These are phyloP conservation scores for Proterorhinus semilunaris DNA, from an alignment of 2,113 vertebrate genomes.

Conservation along the genomic window DNA sequence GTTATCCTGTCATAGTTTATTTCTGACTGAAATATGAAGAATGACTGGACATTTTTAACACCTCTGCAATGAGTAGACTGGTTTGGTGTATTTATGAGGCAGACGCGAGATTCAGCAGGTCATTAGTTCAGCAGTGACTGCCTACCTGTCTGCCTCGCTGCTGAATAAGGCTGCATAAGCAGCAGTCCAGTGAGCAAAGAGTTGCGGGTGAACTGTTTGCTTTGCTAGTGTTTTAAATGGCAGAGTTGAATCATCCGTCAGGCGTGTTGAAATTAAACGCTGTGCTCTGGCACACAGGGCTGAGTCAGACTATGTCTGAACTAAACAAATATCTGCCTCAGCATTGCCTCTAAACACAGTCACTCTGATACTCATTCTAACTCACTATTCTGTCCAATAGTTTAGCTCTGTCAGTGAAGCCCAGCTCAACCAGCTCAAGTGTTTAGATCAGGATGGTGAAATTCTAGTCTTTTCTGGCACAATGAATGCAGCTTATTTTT, in stretches of 20 bases:
- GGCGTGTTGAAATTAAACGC: constrained; percentile 50
- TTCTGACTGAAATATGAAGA: too few relatives aligned
- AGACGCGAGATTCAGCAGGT: neutral
- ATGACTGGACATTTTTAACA: neutral
- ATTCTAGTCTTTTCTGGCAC: constrained; percentile 12
- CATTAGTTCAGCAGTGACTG: constrained; percentile 4
- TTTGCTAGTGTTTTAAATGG: constrained; percentile 55
- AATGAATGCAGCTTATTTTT: constrained; percentile 14
- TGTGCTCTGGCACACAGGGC: constrained; percentile 23
- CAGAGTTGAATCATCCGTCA: constrained; percentile 56
- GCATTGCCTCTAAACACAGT: constrained; percentile 5
- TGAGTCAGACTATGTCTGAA: constrained; percentile 54
- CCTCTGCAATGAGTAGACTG: neutral
- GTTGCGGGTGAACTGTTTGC: constrained; percentile 50
- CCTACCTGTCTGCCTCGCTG: constrained; percentile 5
- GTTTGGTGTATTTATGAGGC: neutral
- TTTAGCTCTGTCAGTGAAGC: constrained; percentile 1
- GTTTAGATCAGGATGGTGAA: neutral
- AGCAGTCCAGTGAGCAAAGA: constrained; percentile 33
- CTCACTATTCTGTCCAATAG: constrained; percentile 2
- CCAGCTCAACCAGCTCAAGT: neutral
- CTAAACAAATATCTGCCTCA: constrained; percentile 24
- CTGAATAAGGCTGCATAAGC: constrained; percentile 29
- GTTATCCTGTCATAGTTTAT: too few relatives aligned
- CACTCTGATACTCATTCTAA: neutral